Conservation (phyloP, 2,888 invertebrate genomes). For the Cryptocheilus praepositus region DNA sequence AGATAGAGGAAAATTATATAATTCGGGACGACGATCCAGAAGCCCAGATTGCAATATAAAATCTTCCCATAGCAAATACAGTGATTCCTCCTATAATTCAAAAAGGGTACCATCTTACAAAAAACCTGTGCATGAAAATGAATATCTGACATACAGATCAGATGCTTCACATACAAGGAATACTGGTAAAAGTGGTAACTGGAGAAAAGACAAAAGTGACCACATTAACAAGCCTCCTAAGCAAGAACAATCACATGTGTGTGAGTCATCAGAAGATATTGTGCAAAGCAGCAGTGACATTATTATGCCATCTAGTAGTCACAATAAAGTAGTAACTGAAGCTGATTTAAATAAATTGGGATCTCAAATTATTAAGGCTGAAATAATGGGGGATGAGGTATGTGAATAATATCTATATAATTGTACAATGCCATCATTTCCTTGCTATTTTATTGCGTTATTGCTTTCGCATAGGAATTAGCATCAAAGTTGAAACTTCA, state of each 20-base stretch:
- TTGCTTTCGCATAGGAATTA: conserved; percentile 73
- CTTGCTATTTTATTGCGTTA: conserved; percentile 10
- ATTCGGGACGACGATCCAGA: conserved; percentile 25
- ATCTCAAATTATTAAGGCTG: conserved; percentile 94
- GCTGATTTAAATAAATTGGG: conserved; percentile 93
- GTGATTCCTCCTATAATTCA: conserved; percentile 12
- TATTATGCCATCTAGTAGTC: conserved; percentile 8
- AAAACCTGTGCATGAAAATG: conserved; percentile 57
- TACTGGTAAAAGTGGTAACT: conserved; percentile 42
- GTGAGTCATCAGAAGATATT: background rate
- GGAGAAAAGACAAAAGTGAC: conserved; percentile 53
- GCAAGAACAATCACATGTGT: too few relatives aligned
- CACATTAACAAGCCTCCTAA: too few relatives aligned
- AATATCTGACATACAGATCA: background rate
- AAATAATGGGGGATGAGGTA: conserved; percentile 90
- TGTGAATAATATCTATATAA: conserved; percentile 33
- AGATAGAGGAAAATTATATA: background rate
- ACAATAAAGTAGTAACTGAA: conserved; percentile 72
- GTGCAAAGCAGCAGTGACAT: conserved; percentile 23
- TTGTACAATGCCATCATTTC: background rate
- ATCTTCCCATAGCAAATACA: conserved; percentile 1
- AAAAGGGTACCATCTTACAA: conserved; percentile 44
- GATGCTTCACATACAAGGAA: too few relatives aligned
- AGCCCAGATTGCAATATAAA: conserved; percentile 12
- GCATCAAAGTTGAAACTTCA: conserved; percentile 84